Conservation (phyloP, 2,888 invertebrate genomes). For the Ferdinandea cuprea region DNA sequence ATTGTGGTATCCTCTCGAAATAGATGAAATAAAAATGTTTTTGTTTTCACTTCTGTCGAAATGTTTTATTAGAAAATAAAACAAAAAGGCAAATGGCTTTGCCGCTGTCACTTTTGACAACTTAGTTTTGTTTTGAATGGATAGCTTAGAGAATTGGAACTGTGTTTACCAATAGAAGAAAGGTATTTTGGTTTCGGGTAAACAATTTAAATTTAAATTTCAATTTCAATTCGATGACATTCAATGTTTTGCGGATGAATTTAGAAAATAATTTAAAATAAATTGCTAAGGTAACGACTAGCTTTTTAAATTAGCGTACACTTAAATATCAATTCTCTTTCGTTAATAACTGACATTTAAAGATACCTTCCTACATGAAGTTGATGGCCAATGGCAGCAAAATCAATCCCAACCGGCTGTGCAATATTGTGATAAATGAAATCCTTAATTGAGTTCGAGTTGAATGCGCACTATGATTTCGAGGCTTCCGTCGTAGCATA, state of each 20-base stretch:
- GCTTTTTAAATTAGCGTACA: too few species aligned
- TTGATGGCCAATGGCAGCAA: neutral
- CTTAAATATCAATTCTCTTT: too few species aligned
- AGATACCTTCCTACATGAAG: too few species aligned
- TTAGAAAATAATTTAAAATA: too few species aligned
- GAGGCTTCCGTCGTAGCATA: neutral
- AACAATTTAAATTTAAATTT: too few species aligned
- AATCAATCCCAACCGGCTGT: neutral
- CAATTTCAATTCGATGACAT: too few species aligned
- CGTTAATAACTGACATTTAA: too few species aligned
- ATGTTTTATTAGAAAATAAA: neutral
- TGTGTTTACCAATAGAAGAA: neutral
- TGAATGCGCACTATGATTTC: neutral
- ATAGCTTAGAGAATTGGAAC: neutral
- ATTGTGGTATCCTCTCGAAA: neutral
- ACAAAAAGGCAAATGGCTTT: too few species aligned
- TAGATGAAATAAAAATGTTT: neutral
- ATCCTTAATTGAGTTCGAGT: neutral
- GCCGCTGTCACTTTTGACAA: neutral
- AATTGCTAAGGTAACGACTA: too few species aligned
- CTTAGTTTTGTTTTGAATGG: neutral
- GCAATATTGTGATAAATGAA: neutral
- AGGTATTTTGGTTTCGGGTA: too few species aligned
- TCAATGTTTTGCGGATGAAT: too few species aligned
- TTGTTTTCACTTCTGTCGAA: neutral